Conservation (phyloP, 1,140 invertebrate genomes). For the Venturia canescens region DNA sequence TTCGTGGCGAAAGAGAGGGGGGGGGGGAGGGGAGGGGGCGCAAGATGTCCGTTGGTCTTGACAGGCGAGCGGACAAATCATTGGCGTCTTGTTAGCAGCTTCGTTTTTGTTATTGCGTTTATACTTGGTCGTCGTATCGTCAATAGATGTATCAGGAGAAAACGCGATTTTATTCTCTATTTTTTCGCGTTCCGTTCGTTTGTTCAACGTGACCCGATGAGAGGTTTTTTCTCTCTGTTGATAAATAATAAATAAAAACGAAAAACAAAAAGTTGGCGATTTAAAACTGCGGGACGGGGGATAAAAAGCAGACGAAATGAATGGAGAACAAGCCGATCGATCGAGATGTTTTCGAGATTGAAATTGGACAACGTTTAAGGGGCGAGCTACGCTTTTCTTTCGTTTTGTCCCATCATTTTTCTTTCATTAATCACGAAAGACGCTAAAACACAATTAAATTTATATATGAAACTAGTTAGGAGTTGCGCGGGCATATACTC, state of each 20-base stretch:
- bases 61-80: background rate
- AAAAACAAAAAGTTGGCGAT: background rate
- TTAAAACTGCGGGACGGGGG: background rate
- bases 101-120: background rate
- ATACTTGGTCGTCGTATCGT: background rate
- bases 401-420: background rate
- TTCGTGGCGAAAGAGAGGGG: background rate
- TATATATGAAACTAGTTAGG: slow-evolving; percentile 64
- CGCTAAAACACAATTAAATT: slow-evolving; percentile 52
- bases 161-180: background rate
- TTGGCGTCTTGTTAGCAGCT: background rate
- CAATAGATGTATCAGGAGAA: background rate
- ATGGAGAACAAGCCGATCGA: background rate
- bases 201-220: background rate
- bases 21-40: no score
- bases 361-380: background rate
- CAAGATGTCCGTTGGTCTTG: no score
- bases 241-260: background rate
- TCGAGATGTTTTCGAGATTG: background rate
- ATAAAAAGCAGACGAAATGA: background rate
- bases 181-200: background rate
- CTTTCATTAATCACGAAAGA: slow-evolving; percentile 30
- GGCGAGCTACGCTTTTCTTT: background rate
- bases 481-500: slow-evolving; percentile 72
- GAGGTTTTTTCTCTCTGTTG: background rate